Conservation (phyloP, 92 coral and sea anemone species). For the Paragorgia papillata region DNA sequence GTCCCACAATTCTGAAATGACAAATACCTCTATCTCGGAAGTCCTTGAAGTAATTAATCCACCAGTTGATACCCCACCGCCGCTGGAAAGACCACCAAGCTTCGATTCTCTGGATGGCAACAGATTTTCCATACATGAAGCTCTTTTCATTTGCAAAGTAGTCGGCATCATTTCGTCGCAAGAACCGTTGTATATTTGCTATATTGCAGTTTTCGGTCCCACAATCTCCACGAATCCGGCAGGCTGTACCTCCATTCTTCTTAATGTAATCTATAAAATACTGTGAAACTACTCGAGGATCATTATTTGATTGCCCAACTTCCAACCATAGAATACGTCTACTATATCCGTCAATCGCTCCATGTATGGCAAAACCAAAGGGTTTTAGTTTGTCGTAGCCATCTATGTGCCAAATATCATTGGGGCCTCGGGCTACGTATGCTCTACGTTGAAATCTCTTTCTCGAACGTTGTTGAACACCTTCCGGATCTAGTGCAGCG, state of each 20-base stretch:
- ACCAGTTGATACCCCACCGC: slow-evolving; percentile 53
- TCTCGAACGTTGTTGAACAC: slow-evolving; percentile 39
- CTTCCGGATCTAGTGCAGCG: slow-evolving; percentile 50
- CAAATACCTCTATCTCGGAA: slow-evolving; percentile 51
- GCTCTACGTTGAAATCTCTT: slow-evolving; percentile 12
- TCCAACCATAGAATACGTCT: slow-evolving; percentile 57
- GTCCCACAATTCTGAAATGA: too few relatives aligned
- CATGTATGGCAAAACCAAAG: slow-evolving; percentile 48
- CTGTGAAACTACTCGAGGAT: slow-evolving; percentile 47
- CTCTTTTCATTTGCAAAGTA: slow-evolving; percentile 53
- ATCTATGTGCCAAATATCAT: slow-evolving; percentile 51
- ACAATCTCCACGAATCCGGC: slow-evolving; percentile 42
- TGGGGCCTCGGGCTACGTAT: slow-evolving; percentile 37
- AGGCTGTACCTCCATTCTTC: slow-evolving; percentile 30
- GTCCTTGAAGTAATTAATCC: slow-evolving; percentile 64
- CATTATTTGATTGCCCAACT: slow-evolving; percentile 52
- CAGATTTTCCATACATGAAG: slow-evolving; percentile 60
- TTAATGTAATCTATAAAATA: slow-evolving; percentile 32
- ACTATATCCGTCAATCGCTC: slow-evolving; percentile 55
- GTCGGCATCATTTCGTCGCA: slow-evolving; percentile 42
- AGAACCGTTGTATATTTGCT: slow-evolving; percentile 44
- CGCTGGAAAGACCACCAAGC: slow-evolving; percentile 60
- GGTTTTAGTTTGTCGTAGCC: slow-evolving; percentile 56
- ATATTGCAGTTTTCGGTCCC: slow-evolving; percentile 53
- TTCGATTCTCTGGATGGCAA: slow-evolving; percentile 63